Base-by-base conservation (phyloP, 2,113 vertebrate species). In the Aegotheles bennettii region DNA sequence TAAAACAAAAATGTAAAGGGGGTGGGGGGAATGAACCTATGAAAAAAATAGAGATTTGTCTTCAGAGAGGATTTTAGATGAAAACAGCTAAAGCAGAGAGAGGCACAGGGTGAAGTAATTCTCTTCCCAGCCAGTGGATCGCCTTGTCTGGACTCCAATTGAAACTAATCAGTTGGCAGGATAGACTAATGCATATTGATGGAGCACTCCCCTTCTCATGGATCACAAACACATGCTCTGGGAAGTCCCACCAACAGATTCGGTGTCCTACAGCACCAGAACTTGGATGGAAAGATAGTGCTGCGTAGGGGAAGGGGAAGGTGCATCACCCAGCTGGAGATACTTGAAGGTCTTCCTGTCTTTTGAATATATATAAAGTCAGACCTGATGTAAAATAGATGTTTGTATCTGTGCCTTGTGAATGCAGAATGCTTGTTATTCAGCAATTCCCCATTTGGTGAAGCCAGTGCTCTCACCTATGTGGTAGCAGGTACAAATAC, bases 321-420 rank as follows among this genome's bases (percentile, higher is more conserved):
- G 56, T 13, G 5, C 21, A 14, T 18, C 28, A 14, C 3, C 11
- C 64, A 14, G 11, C 7, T 13, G 19, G 33, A 57, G 40, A 23
- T 54, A n/a, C n/a, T n/a, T n/a, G n/a, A n/a, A n/a, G n/a, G n/a
- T n/a, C n/a, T n/a, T n/a, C n/a, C 19, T 88, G 70, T 51, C 35
- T 73, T 77, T 20, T 47, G 50, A 15, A 53, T 2, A 2, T 5
- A 1, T 12, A 11, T 2, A 4, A 59, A 19, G 16, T 26, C 1
- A 23, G 31, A n/a, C 11, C 35, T 91, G 43, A 33, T 61, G 79
- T 84, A 9, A 76, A 67, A 7, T 0, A 31, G n/a, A 3, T 40
- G 8, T n/a, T 91, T 64, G 0, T 4, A 12, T 36, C 73, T 69
- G n/a, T 83, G 74, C 67, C 45, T 10, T 15, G 57, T 57, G 82